Base-by-base conservation (phyloP, 2,888 invertebrate species). In the Nemotelus pantherinus region DNA sequence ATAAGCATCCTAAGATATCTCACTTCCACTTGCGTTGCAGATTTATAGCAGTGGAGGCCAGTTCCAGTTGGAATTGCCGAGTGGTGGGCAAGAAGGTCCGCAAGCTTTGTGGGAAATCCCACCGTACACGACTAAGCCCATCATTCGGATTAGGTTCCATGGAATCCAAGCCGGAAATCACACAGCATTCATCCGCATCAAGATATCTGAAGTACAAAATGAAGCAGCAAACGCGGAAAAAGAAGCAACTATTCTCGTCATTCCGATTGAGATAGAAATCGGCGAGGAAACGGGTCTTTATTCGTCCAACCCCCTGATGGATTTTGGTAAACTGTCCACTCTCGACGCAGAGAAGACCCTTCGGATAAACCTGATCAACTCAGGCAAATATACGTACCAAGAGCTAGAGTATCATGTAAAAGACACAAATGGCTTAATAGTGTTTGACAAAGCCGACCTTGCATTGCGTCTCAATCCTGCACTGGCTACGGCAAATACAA, bases 51-150 rank as follows among this genome's bases (percentile, higher is more conserved):
- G 96, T 86, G 97, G 96, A 78, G 93, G 94, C 71, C 95, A 96
- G 85, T 94, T 98, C 87, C 93, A 94, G 87, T 89, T 98, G 82
- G 95, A 96, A 87, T 87, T 96, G 85, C 96, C 98, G 78, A 86
- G 84, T 63, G 94, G 94, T 74, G 93, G 93, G 80, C 89, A 90
- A 78, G 93, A 94, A 84, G 96, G 94, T 76, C 92, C 94, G 72
- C 93, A 93, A 84, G 92, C 92, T 83, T 88, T 95, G 82, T 97
- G 98, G 98, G 92, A 94, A 86, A 94, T 99, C 85, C 94, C 95
- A 82, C 96, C 98, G 77, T 95, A 93, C 87, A 91, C 94, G 85
- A 91, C 94, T 64, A 95, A 95, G 86, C 92, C 95, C 80, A 92
- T 99, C 79, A 96, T 97, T 88, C 91, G 93, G 82, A 93, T 97